Conservation (phyloP, 2,888 invertebrate species). For the Sarcophaga carnaria region DNA sequence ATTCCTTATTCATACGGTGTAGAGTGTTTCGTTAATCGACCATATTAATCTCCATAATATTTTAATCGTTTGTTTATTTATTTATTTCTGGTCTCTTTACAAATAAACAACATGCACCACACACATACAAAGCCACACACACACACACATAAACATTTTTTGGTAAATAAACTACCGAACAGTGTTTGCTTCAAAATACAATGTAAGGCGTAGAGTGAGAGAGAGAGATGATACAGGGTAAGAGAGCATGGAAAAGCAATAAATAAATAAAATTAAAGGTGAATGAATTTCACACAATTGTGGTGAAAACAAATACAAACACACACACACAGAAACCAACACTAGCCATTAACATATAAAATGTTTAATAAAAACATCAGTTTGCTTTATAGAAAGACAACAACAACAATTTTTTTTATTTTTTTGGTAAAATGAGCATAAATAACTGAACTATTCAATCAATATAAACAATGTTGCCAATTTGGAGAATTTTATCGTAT, state of each 20-base stretch:
- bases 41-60: background rate
- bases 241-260: background rate
- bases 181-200: no score
- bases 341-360: background rate
- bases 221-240: background rate
- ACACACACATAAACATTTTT: conserved; percentile 23
- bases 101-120: conserved; percentile 42
- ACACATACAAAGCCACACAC: conserved; percentile 1
- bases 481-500: no score
- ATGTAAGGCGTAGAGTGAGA: background rate
- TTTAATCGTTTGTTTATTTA: conserved; percentile 12
- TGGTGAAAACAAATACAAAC: no score
- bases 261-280: conserved; percentile 46
- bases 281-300: conserved; percentile 53
- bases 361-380: conserved; percentile 16
- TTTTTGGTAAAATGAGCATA: no score
- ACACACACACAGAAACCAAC: background rate
- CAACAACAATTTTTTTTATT: background rate
- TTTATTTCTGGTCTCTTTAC: conserved; percentile 44
- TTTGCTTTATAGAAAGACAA: background rate
- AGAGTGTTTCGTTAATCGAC: background rate
- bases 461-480: no score
- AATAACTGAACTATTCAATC: no score
- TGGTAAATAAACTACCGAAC: conserved; percentile 1
- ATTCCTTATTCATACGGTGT: background rate